Base-by-base conservation (phyloP, 35 echinoderm and acorn worm species). In the Stichopus chloronotus region DNA sequence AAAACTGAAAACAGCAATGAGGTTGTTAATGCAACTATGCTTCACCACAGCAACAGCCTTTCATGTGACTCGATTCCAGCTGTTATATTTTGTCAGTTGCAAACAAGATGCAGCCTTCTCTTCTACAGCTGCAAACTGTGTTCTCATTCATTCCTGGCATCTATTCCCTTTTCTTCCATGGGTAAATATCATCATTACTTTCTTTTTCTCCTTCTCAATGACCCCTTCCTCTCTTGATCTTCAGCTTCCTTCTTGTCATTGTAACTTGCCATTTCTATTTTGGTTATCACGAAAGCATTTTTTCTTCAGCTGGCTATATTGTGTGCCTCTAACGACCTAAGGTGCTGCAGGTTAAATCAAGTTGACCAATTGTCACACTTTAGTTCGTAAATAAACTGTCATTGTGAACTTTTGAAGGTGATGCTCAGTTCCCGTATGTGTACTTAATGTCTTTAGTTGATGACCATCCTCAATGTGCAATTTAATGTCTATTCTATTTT, bases 401-500 rank as follows among this genome's bases (percentile, higher is more conserved):
- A 23, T 58, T 78, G 76, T 22, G 52, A 21, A 52, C 80, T n/a
- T 6, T 81, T 81, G 78, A 19, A 85, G 82, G 54, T 85, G 22
- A 19, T 53, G 11, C 20, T 58, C 17, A 56, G 82, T 22, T 58
- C 20, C 54, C 58, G 19, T 22, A 58, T 83, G n/a, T 54, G 43
- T 23, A 85, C 22, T 59, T 85, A 85, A 56, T 59, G 82, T 85
- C 55, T 85, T 85, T 23, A 58, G 82, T 85, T 85, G 8, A 85
- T 85, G 57, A 58, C 82, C 55, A 85, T 58, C 55, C 57, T 85
- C 5, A 85, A 85, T 85, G 82, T 85, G 82, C 82, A 85, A 85
- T 58, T 85, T 58, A 25, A 58, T 85, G 82, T 85, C 54, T 85
- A 58, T 58, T 85, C 82, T 85, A 85, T 85, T 85, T 85, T 85